A percentile compares a stretch with the other conserved stretches of the same genome.
phyloP scores from a whole-genome alignment of 2,888 invertebrate genomes.

The Polietes domitor region DNA sequence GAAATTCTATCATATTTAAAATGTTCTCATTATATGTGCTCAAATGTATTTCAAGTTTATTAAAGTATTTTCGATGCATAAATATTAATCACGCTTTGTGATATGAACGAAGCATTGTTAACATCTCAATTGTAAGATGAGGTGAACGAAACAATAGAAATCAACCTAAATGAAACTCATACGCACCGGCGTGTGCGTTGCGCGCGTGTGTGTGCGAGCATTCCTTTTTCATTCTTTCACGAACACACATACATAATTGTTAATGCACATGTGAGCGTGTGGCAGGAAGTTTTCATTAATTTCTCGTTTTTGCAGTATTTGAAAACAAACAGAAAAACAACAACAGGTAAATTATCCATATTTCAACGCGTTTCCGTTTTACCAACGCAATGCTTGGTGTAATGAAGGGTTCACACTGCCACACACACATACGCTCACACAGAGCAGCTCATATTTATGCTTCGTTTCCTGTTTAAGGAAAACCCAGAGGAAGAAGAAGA shows the following conservation, averaged over 20 bases:
- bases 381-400: constrained; percentile 11
- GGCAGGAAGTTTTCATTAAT: constrained; percentile 58
- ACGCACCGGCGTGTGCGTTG: too few relatives aligned
- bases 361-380: constrained; percentile 47
- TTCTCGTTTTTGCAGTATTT: constrained; percentile 44
- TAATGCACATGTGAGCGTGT: background rate
- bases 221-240: too few relatives aligned
- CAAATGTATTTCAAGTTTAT: too few relatives aligned
- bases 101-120: background rate
- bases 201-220: too few relatives aligned
- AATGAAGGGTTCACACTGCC: constrained; percentile 5
- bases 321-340: constrained; percentile 25
- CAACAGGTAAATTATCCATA: constrained; percentile 34
- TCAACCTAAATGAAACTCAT: constrained; percentile 58
- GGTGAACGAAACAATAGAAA: constrained; percentile 46
- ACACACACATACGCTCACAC: constrained; percentile 3
- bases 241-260: too few relatives aligned
- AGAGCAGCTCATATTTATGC: background rate
- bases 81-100: constrained; percentile 6
- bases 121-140: background rate
- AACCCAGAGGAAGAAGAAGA: constrained; percentile 20
- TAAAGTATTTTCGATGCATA: too few relatives aligned
- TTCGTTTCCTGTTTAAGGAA: constrained; percentile 42
- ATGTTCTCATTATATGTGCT: too few relatives aligned
- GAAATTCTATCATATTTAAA: too few relatives aligned